Base-by-base conservation (phyloP, 2,113 vertebrate genomes). In the Andinoacara biseriatus region DNA sequence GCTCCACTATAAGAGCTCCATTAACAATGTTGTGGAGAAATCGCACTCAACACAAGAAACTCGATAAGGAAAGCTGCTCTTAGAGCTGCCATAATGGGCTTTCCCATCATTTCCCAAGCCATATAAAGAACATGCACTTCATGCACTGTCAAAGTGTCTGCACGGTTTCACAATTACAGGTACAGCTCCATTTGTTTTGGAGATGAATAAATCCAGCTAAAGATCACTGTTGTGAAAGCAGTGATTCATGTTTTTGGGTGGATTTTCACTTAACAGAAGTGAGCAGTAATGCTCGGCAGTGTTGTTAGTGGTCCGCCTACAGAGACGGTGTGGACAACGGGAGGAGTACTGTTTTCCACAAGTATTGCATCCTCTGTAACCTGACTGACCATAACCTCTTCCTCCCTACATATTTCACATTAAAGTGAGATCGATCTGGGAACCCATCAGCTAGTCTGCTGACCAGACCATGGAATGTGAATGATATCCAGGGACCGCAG, bases 221-320 rank as follows among this genome's bases (percentile, higher is more conserved):
- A 75, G 38, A 54, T 56, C 18, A 5, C 24, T 2, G 49, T 54
- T 63, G 8, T 18, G 29, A 79, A 85, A 81, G 2, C 13, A 14
- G 5, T 0, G 29, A 40, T 33, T 86, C 6, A 9, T 60, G 60
- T 77, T 80, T 87, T 69, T 60, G 74, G 72, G 72, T 74, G 78
- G 78, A 86, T 89, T 83, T 85, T 56, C 57, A 77, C 40, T 72
- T 40, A 46, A 63, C 74, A 35, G 63, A 15, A 80, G 76, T 38
- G 69, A 83, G 65, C 33, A 2, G 62, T 75, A 78, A 78, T 60
- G 72, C 69, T 58, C 59, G 26, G 65, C 35, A 79, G 67, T 29
- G 52, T 60, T 15, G 38, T 78, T 78, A 83, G 84, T 0, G 9
- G 81, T 76, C 78, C 26, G 2, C 82, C 78, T 82, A 20, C 52